Conservation (phyloP, 1,140 invertebrate genomes). For the Listronotus oregonensis region DNA sequence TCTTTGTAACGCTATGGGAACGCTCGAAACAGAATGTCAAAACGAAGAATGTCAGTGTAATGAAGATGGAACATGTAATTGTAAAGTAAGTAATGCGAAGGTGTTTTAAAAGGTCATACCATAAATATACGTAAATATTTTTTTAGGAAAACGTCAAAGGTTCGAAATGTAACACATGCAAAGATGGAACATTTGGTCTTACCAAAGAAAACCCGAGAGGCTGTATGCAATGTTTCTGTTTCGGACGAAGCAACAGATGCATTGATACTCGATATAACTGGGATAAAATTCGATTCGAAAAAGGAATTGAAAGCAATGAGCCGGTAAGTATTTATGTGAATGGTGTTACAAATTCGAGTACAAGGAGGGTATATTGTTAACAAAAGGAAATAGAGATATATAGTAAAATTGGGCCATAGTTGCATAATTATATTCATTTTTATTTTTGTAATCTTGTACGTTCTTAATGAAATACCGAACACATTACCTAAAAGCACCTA, state of each 20-base stretch:
- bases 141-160: constrained; percentile 76
- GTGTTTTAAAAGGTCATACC: too few species aligned
- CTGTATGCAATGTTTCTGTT: constrained; percentile 90
- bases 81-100: constrained; percentile 66
- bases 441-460: too few species aligned
- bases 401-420: too few species aligned
- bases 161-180: constrained; percentile 80
- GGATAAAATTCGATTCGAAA: constrained; percentile 56
- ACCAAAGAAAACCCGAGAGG: constrained; percentile 72
- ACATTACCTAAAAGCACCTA: too few species aligned
- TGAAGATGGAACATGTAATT: constrained; percentile 81
- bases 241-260: constrained; percentile 77
- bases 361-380: too few species aligned
- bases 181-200: constrained; percentile 82
- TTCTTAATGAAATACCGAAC: too few species aligned
- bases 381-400: too few species aligned
- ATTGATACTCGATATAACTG: constrained; percentile 77
- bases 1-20: constrained; percentile 70
- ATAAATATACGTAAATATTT: neutral
- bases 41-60: constrained; percentile 74
- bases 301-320: constrained; percentile 25
- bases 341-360: too few species aligned
- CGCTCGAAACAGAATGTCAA: constrained; percentile 71
- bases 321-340: constrained; percentile 23
- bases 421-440: too few species aligned